Percentiles rank a stretch among this genome's conserved stretches.
These are phyloP conservation scores for Heliconius congener DNA, from an alignment of 1,140 invertebrate genomes.

Conservation along the genomic window DNA sequence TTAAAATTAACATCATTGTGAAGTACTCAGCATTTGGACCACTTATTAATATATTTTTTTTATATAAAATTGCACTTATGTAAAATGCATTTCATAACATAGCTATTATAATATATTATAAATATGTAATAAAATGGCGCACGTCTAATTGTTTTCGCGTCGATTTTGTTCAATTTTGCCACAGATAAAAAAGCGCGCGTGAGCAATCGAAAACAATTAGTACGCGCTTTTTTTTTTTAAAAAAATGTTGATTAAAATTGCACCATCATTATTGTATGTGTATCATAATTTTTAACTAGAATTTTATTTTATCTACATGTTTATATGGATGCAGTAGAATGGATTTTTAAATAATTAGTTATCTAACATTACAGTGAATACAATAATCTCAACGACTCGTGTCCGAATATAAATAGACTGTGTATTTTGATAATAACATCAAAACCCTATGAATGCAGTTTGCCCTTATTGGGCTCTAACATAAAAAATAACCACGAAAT, in stretches of 20 bases:
- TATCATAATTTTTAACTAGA: constrained; percentile 45
- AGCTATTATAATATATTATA: constrained; percentile 37
- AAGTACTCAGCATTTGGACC: constrained; percentile 56
- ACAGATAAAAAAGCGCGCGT: constrained; percentile 12
- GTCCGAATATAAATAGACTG: constrained; percentile 64
- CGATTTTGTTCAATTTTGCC: constrained; percentile 25
- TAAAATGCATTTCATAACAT: constrained; percentile 45
- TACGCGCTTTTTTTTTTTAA: constrained; percentile 27
- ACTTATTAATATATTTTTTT: constrained; percentile 50
- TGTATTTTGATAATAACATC: constrained; percentile 78
- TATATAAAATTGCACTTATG: constrained; percentile 43
- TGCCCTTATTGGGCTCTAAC: constrained; percentile 53
- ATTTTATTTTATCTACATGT: constrained; percentile 47
- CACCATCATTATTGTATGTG: constrained; percentile 56
- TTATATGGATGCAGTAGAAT: constrained; percentile 43
- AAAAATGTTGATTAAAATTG: constrained; percentile 32
- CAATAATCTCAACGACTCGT: constrained; percentile 74
- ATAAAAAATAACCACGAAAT: constrained; percentile 75
- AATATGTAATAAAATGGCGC: constrained; percentile 33
- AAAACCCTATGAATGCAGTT: constrained; percentile 62
- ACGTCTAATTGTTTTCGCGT: constrained; percentile 36
- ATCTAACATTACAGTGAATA: constrained; percentile 42
- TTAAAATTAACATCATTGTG: constrained; percentile 50
- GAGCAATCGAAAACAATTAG: constrained; percentile 39
- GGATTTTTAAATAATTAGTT: constrained; percentile 31